Percentiles rank a stretch among this genome's conserved stretches.
These are phyloP conservation scores for Chloropsis cyanopogon DNA, from an alignment of 2,113 vertebrate species.

Conservation along the genomic window DNA sequence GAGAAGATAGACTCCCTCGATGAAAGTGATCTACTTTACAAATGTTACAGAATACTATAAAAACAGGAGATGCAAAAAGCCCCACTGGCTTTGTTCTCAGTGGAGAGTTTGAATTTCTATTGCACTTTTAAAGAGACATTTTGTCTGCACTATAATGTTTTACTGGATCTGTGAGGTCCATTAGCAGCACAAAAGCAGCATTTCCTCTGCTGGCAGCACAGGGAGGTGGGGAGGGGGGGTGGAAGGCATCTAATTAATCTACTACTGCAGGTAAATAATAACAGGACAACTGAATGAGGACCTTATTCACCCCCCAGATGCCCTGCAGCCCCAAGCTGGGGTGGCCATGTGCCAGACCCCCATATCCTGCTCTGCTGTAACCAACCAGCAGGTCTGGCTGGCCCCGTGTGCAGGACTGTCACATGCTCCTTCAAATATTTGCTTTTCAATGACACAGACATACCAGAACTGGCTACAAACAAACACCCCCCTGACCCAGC, in stretches of 20 bases:
- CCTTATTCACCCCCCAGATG: neutral
- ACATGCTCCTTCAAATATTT: fast-evolving
- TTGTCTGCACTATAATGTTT: neutral
- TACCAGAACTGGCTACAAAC: neutral
- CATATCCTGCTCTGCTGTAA: neutral
- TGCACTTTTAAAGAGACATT: neutral
- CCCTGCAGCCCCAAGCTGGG: neutral
- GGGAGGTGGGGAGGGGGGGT: neutral
- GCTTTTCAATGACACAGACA: neutral
- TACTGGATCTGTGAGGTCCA: neutral
- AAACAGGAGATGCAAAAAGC: slow-evolving; percentile 19
- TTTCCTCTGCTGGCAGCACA: neutral
- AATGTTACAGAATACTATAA: slow-evolving; percentile 20
- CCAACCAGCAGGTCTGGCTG: neutral
- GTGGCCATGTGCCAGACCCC: neutral
- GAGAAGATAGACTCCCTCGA: neutral
- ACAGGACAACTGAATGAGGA: neutral
- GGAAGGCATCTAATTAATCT: neutral
- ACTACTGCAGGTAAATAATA: neutral
- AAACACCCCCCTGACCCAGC: neutral
- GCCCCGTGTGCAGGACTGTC: neutral
- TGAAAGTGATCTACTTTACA: slow-evolving; percentile 24
- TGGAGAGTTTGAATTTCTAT: slow-evolving; percentile 33
- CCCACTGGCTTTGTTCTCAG: slow-evolving; percentile 23
- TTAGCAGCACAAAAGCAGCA: neutral